A percentile compares a stretch with the other conserved stretches of the same genome.
These are phyloP conservation scores for Sesamia inferens DNA, from an alignment of 2,888 invertebrate genomes.

Conservation along the genomic window DNA sequence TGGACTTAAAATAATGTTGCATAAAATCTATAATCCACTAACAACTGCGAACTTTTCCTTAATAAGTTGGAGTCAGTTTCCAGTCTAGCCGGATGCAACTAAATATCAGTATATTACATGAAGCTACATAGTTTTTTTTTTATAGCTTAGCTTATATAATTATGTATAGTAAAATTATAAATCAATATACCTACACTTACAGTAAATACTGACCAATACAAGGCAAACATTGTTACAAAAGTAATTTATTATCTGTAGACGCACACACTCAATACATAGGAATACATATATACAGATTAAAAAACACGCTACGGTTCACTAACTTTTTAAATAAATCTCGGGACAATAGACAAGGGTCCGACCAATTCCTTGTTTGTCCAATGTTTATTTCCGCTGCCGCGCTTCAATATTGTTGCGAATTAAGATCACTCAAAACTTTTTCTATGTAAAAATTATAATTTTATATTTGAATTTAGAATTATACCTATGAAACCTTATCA, in stretches of 20 bases:
- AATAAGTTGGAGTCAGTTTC: not conserved
- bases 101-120: no score
- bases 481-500: no score
- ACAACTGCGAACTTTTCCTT: no score
- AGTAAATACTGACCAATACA: not conserved
- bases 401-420: conserved; percentile 69
- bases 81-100: not conserved
- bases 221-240: conserved; percentile 25
- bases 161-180: not conserved
- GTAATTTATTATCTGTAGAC: conserved; percentile 52
- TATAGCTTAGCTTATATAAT: no score
- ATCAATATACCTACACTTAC: not conserved
- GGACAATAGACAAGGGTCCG: conserved; percentile 77
- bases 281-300: conserved; percentile 53
- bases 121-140: not conserved
- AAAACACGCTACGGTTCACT: conserved; percentile 61
- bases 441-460: conserved; percentile 8
- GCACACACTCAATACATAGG: conserved; percentile 21
- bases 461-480: not conserved
- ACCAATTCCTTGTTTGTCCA: conserved; percentile 74
- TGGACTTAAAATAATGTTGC: not conserved
- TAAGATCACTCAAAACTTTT: conserved; percentile 65
- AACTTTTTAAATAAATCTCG: conserved; percentile 86
- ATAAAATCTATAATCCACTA: not conserved
- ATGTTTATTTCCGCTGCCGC: conserved; percentile 69